Percentiles rank a stretch among this genome's conserved stretches.
Conservation (phyloP, 2,797 vertebrate genomes). For the Novumbra hubbsi region DNA sequence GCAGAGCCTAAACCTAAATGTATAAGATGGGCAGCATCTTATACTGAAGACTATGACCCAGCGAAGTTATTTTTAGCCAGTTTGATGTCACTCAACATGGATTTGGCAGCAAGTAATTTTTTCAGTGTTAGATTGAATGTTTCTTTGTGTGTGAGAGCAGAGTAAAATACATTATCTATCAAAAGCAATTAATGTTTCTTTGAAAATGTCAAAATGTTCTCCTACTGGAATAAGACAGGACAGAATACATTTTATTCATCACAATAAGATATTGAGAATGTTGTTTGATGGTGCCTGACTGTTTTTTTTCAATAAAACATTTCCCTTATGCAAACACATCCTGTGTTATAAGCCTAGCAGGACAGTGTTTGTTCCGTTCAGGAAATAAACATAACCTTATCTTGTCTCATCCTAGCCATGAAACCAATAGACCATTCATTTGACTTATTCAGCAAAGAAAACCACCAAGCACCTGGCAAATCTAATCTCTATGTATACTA, state of each 20-base stretch:
- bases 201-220: conserved; percentile 21
- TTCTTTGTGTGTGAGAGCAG: background rate
- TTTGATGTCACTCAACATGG: background rate
- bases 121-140: background rate
- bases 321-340: background rate
- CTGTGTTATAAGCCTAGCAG: background rate
- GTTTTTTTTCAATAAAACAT: background rate
- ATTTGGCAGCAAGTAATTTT: background rate
- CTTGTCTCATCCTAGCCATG: background rate
- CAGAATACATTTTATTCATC: background rate
- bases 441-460: background rate
- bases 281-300: background rate
- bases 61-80: background rate
- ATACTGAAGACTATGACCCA: background rate
- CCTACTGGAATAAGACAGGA: conserved; percentile 9
- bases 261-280: background rate
- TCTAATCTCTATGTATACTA: background rate
- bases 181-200: conserved; percentile 25
- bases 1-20: background rate
- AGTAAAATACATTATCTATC: background rate
- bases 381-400: background rate
- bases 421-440: background rate
- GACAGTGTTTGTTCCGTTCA: background rate
- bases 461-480: background rate
- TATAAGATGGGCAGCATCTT: background rate